phyloP scores from a whole-genome alignment of 2,888 invertebrate genomes.

The Cheilosia vernalis region DNA sequence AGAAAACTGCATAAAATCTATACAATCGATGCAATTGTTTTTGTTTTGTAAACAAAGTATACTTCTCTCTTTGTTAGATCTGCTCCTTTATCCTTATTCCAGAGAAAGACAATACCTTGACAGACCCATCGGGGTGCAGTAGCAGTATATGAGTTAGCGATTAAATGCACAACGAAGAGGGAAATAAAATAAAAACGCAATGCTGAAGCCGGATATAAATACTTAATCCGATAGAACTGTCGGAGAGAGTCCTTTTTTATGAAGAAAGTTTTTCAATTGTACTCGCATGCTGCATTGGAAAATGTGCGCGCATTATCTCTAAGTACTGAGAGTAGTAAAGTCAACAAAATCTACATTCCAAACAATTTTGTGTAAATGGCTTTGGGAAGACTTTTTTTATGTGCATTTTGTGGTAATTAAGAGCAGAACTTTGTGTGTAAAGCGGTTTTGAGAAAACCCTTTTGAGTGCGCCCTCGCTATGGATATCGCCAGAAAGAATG shows the following conservation, averaged over 20 bases:
- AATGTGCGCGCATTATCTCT: constrained; percentile 34
- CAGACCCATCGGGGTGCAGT: constrained; percentile 6
- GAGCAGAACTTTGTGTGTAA: constrained; percentile 44
- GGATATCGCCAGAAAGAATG: too few relatives aligned
- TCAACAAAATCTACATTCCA: constrained; percentile 22
- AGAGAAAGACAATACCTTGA: background rate
- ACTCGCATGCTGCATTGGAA: constrained; percentile 17
- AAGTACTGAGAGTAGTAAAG: constrained; percentile 31
- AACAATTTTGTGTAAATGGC: constrained; percentile 32
- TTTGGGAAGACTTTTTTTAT: constrained; percentile 12
- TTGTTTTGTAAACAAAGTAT: background rate
- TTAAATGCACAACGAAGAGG: constrained; percentile 51
- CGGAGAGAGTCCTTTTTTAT: constrained; percentile 24
- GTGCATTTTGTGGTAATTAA: constrained; percentile 49
- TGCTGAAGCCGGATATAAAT: constrained; percentile 53
- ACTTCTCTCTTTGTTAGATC: background rate
- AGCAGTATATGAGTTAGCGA: constrained; percentile 9
- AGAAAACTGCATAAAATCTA: too few relatives aligned
- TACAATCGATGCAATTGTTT: too few relatives aligned
- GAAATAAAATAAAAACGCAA: constrained; percentile 6
- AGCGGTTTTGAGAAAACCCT: constrained; percentile 29
- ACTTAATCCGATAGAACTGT: constrained; percentile 55
- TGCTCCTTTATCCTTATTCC: background rate
- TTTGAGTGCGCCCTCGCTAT: too few relatives aligned
- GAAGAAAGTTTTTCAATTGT: constrained; percentile 53